Base-by-base conservation (phyloP, 2,113 vertebrate species). In the Uropsilus gracilis region DNA sequence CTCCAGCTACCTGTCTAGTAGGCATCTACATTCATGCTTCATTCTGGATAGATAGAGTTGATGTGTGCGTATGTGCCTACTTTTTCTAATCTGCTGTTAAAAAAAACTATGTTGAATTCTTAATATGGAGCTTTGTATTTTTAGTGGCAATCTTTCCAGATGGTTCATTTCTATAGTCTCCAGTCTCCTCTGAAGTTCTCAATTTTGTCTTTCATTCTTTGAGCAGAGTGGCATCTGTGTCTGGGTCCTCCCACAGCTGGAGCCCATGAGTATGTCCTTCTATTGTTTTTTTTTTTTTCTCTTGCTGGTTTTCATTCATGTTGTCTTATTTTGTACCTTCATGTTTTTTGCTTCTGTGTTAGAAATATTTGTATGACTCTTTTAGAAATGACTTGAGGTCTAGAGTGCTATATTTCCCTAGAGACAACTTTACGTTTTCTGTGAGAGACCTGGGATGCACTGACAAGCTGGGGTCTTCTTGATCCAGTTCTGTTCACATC, bases 281-380 rank as follows among this genome's bases (percentile, higher is more conserved):
- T 59, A 0, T n/a, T 34, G 8, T 42, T 17, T 12, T 18, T 71
- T 10, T 71, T 10, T 63, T 73, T 30, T 22, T 17, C 37, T 50
- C 34, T 34, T 48, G n/a, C 26, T 90, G 57, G 32, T 75, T 76
- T 92, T 68, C 63, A 63, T 50, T 64, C 5, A n/a, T n/a, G 34
- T 77, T 53, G 18, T 76, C 34, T 11, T 88, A 30, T 78, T 59
- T 95, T 80, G 18, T 34, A 42, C 48, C 64, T 91, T 34, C 2
- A 12, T 85, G 37, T 50, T 91, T 96, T 96, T 83, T 89, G 63
- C 39, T 26, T 91, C 55, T 53, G 44, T 96, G 50, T 80, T 69
- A 69, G 59, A 78, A 93, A 83, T 48, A 78, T 93, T 89, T 89
- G n/a, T 75, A 61, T 32, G 77, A 18, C 89, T 69, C 77, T 39